These are phyloP conservation scores for Scomberomorus guttatus DNA, from an alignment of 2,797 vertebrate species.

Conservation along the genomic window DNA sequence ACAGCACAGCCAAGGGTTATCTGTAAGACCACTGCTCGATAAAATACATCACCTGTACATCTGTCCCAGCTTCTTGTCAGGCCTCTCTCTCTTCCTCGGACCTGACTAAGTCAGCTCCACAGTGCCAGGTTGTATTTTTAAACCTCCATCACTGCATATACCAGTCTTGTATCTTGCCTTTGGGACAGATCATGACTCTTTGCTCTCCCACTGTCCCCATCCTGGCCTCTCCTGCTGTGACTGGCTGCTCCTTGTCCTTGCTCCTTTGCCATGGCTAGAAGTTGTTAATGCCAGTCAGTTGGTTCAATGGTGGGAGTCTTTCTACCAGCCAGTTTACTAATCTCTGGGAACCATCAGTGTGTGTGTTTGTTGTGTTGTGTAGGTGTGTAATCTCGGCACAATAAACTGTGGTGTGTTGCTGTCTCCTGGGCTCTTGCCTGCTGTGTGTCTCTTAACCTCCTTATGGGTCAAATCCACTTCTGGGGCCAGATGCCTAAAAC, in stretches of 20 bases:
- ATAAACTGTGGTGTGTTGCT: background rate
- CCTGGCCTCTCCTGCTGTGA: constrained; percentile 5
- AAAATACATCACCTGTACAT: constrained; percentile 15
- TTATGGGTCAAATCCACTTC: constrained; percentile 24
- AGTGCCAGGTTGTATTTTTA: constrained; percentile 11
- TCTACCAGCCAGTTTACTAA: constrained; percentile 21
- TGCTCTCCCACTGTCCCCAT: background rate
- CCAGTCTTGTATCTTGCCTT: constrained; percentile 14
- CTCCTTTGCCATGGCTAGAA: constrained; percentile 20
- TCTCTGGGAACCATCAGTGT: constrained; percentile 13
- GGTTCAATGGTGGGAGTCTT: background rate
- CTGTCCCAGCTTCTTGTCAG: background rate
- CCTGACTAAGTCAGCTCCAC: constrained; percentile 3
- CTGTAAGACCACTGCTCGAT: constrained; percentile 7
- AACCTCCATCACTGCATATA: constrained; percentile 6
- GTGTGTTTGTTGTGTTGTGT: constrained; percentile 2
- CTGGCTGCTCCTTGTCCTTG: constrained; percentile 30
- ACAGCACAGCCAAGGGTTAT: constrained; percentile 4
- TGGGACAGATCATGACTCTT: constrained; percentile 27
- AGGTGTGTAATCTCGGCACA: constrained; percentile 25
- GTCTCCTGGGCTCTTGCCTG: constrained; percentile 23
- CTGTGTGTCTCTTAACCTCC: constrained; percentile 34
- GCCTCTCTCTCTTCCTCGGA: no score
- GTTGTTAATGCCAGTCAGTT: constrained; percentile 10
- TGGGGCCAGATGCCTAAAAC: background rate